Conservation (phyloP, 64 coral and sea anemone genomes). For the Anthopleura sola region DNA sequence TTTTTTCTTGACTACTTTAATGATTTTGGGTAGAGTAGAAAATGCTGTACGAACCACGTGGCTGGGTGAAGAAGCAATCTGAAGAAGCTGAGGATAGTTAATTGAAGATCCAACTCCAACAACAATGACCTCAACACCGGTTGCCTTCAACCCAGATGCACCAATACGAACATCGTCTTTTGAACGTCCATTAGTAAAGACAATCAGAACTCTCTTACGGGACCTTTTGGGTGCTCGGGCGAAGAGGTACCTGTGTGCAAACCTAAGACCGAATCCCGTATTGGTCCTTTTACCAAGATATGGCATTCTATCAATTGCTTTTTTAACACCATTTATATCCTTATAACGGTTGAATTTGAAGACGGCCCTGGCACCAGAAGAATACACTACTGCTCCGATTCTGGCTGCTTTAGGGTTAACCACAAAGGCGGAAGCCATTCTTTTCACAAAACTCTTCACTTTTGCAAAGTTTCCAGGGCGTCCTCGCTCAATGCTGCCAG, state of each 20-base stretch:
- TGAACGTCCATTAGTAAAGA: conserved; percentile 33
- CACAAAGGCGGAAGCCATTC: conserved; percentile 32
- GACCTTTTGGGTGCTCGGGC: conserved; percentile 18
- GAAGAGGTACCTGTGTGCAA: conserved; percentile 42
- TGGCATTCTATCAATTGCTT: conserved; percentile 31
- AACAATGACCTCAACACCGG: conserved; percentile 34
- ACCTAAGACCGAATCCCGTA: conserved; percentile 47
- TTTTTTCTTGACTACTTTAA: background rate
- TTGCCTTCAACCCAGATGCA: conserved; percentile 15
- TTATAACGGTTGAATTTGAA: conserved; percentile 36
- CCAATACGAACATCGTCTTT: conserved; percentile 28
- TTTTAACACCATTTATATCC: background rate
- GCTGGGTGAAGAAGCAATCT: background rate
- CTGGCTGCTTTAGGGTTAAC: conserved; percentile 31
- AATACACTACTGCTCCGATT: conserved; percentile 35
- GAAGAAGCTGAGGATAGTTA: background rate
- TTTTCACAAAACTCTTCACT: conserved; percentile 38
- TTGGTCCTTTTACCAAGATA: conserved; percentile 34
- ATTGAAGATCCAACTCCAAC: background rate
- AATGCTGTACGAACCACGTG: background rate
- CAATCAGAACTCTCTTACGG: conserved; percentile 62
- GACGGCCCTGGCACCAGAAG: conserved; percentile 6
- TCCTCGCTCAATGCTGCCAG: conserved; percentile 35
- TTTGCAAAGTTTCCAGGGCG: conserved; percentile 48
- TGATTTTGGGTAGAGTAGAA: background rate